phyloP scores from a whole-genome alignment of 2,113 vertebrate species.

The Proteles cristata region DNA sequence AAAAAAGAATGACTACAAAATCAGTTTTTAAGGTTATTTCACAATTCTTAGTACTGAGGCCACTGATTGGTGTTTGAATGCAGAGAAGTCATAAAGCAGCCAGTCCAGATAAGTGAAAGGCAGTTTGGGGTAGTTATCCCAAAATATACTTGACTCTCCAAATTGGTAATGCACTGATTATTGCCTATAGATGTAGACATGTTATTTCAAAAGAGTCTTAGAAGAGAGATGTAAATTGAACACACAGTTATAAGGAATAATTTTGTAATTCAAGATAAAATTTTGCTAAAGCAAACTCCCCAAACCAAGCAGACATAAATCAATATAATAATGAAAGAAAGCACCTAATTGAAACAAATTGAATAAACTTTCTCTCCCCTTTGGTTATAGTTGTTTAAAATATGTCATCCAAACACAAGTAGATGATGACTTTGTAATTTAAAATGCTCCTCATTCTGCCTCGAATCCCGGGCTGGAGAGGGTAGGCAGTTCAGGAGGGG shows the following conservation, averaged over 20 bases:
- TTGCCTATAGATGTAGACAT: constrained; percentile 44
- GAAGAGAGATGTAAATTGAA: not conserved
- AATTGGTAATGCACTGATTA: not conserved
- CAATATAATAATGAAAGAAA: constrained; percentile 9
- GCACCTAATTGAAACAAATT: not conserved
- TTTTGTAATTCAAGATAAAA: constrained; percentile 7
- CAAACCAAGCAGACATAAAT: constrained; percentile 29
- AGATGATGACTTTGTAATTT: constrained; percentile 25
- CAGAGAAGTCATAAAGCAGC: constrained; percentile 63
- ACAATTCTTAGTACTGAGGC: constrained; percentile 58
- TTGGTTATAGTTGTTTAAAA: constrained; percentile 18
- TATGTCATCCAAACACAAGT: not conserved
- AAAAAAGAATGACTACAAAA: constrained; percentile 65
- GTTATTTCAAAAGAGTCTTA: constrained; percentile 9
- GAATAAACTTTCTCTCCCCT: not conserved
- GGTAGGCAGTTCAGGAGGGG: not conserved
- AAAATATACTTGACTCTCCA: not conserved
- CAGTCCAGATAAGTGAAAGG: constrained; percentile 55
- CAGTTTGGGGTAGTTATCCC: not conserved
- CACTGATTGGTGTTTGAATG: constrained; percentile 60
- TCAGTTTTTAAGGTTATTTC: constrained; percentile 35
- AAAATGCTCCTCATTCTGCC: not conserved
- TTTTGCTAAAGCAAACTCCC: constrained; percentile 20
- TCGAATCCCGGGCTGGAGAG: not conserved
- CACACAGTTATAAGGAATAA: not conserved